phyloP scores from a whole-genome alignment of 2,113 vertebrate species.

The Azemiops feae region DNA sequence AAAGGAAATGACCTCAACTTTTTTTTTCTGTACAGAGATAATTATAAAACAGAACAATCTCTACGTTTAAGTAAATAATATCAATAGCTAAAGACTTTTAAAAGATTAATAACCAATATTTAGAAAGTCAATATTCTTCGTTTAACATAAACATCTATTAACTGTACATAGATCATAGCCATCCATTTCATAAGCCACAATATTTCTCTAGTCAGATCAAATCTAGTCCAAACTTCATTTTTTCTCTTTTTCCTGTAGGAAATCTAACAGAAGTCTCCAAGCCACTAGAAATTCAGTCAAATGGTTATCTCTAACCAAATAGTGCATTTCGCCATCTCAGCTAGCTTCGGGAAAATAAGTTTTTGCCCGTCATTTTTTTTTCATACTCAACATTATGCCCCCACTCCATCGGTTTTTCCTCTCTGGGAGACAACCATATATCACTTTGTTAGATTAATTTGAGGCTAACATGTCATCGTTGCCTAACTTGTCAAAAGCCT shows the following conservation, averaged over 20 bases:
- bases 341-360: not conserved
- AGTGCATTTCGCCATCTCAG: not conserved
- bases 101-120: not conserved
- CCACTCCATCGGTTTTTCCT: not conserved
- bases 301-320: not conserved
- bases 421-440: too few relatives aligned
- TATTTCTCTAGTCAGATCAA: not conserved
- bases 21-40: not conserved
- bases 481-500: not conserved
- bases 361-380: not conserved
- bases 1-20: not conserved
- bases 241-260: not conserved
- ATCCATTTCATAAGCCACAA: not conserved
- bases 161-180: not conserved
- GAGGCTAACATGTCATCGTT: not conserved
- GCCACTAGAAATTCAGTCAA: not conserved
- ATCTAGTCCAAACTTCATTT: not conserved
- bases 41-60: not conserved
- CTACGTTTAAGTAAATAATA: not conserved
- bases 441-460: not conserved
- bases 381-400: not conserved
- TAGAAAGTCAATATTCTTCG: not conserved
- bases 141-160: not conserved
- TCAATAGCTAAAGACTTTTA: not conserved
- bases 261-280: not conserved